Evolutionary conservation across 2,797 vertebrate genomes (phyloP).

Genomic region (Crypturellus tataupa): DNA sequence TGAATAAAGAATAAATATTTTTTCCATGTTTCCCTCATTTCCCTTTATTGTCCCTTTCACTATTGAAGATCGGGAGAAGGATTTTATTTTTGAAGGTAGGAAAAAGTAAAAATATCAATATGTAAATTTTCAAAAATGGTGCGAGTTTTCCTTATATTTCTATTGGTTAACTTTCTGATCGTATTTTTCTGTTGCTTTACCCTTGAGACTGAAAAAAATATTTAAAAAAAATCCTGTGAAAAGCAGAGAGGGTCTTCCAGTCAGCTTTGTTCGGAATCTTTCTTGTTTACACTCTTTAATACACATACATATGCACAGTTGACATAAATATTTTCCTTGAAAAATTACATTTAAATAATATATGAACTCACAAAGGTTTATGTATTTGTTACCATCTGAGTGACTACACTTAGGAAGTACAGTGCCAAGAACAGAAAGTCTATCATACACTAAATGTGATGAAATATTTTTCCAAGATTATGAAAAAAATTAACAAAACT

Average conservation of each 20-base stretch:
- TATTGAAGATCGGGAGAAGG: neutral
- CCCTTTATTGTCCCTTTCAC: neutral
- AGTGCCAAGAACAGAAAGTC: neutral
- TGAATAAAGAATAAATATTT: neutral
- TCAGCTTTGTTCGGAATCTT: neutral
- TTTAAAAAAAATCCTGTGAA: neutral
- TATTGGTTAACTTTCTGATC: rapidly evolving
- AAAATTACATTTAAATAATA: neutral
- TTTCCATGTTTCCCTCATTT: rapidly evolving
- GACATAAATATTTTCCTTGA: neutral
- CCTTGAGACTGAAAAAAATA: neutral
- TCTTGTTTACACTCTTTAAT: neutral
- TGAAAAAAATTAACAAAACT: neutral
- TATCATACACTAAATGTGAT: neutral
- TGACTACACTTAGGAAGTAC: neutral
- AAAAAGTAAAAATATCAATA: neutral
- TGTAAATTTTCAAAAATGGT: rapidly evolving
- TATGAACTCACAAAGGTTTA: neutral
- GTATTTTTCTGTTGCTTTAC: neutral
- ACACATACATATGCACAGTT: neutral
- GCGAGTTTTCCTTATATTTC: neutral
- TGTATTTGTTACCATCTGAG: neutral
- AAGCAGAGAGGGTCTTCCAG: neutral
- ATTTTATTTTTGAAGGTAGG: neutral
- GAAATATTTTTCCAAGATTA: neutral